Conservation (phyloP, 2,888 invertebrate genomes). For the Tolmerus cingulatus region DNA sequence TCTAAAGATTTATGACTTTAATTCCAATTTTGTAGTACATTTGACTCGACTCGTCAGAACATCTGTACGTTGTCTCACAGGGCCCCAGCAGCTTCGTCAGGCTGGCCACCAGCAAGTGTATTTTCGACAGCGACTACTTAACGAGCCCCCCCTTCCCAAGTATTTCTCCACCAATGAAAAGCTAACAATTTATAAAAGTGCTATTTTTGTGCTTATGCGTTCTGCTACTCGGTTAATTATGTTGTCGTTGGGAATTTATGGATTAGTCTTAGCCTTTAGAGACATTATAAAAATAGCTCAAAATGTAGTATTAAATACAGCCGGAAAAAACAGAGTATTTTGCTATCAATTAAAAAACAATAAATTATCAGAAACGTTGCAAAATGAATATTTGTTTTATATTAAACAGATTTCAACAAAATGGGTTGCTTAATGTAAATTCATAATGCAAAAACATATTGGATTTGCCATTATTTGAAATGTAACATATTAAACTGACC, state of each 20-base stretch:
- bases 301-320: neutral
- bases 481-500: too few species aligned
- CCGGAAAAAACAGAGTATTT: neutral
- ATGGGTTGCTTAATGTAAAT: too few species aligned
- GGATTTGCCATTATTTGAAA: too few species aligned
- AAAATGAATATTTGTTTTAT: too few species aligned
- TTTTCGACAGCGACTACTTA: neutral
- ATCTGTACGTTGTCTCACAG: neutral
- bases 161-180: neutral
- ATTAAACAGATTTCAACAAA: too few species aligned
- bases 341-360: neutral
- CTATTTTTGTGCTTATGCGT: neutral
- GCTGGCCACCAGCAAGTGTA: neutral
- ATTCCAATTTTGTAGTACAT: slow-evolving; percentile 29
- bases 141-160: neutral
- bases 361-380: neutral
- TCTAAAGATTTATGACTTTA: slow-evolving; percentile 25
- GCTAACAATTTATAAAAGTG: neutral
- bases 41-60: neutral
- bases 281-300: neutral
- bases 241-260: neutral
- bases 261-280: neutral
- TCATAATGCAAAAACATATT: too few species aligned
- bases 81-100: neutral
- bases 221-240: neutral